Percentiles rank a stretch among this genome's conserved stretches.
phyloP scores from a whole-genome alignment of 2,797 vertebrate genomes.

The Eidolon dupreanum region DNA sequence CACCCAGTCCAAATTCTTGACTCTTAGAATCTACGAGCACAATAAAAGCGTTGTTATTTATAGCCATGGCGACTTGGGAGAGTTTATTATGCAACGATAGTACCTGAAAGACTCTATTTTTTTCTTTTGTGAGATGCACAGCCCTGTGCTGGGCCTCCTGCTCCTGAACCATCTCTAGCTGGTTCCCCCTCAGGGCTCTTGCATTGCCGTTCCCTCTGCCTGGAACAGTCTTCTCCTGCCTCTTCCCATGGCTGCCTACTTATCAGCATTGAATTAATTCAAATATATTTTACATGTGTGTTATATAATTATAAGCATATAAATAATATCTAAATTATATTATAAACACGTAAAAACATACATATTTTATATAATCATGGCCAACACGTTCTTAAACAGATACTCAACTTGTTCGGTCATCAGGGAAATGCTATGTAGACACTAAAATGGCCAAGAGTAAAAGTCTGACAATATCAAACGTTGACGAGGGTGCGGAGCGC shows the following conservation, averaged over 20 bases:
- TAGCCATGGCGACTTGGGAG: neutral
- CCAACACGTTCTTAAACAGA: neutral
- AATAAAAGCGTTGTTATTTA: neutral
- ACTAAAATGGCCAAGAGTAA: neutral
- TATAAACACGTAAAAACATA: neutral
- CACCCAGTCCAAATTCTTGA: neutral
- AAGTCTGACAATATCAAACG: neutral
- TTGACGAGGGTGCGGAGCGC: neutral
- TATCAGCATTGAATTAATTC: neutral
- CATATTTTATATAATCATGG: neutral
- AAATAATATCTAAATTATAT: no score
- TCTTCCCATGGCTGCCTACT: neutral
- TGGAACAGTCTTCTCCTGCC: neutral
- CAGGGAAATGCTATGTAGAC: neutral
- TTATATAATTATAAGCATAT: neutral
- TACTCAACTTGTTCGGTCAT: rapidly evolving
- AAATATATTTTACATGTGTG: neutral
- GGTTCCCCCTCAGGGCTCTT: neutral
- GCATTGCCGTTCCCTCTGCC: neutral
- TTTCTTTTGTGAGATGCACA: no score
- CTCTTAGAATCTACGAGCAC: neutral
- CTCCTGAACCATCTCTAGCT: rapidly evolving
- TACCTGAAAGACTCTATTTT: neutral
- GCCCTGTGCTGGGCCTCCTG: neutral
- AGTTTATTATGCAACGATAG: neutral